Base-by-base conservation (phyloP, 2,113 vertebrate genomes). In the Toxotes jaculatrix region DNA sequence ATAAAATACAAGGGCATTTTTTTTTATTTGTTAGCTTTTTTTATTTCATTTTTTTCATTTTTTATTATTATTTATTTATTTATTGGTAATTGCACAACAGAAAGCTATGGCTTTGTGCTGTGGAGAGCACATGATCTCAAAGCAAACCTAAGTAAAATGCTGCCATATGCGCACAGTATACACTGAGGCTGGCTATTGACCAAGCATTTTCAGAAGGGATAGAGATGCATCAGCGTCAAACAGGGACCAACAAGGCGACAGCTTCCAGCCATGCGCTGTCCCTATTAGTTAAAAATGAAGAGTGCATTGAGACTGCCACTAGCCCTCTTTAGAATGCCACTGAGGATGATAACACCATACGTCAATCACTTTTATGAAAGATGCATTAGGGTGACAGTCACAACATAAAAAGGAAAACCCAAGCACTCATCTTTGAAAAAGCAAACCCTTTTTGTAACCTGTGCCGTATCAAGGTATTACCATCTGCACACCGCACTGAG, bases 241-340 rank as follows among this genome's bases (percentile, higher is more conserved):
- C 34, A 53, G 70, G 84, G 75, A 86, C 76, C 84, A 86, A 87
- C 82, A 88, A 87, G 91, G 70, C 80, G 83, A 88, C 92, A 92
- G 92, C 91, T 92, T 85, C 82, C 89, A 93, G 91, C 88, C 80
- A 93, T 86, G 85, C 80, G 80, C 90, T 94, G 93, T 93, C 92
- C 79, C 66, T 90, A 66, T 93, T 91, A 90, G 92, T 94, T 95
- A 94, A 89, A 91, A 92, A 90, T 92, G 84, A 92, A 87, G 87
- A 86, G 88, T 86, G 77, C 85, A 88, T 89, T 86, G 83, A 91
- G 73, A 80, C 74, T 89, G 93, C 91, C 94, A 94, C 83, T 55
- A 87, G 92, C 85, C 71, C 74, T 92, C 83, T 93, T 92, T 91
- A 82, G 84, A 93, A 90, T 89, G 88, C 86, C 89, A 89, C 87